Evolutionary conservation across 2,888 invertebrate species (phyloP), one percentile per base, ranked within the genome.

Genomic region (Cerastoderma edule): DNA sequence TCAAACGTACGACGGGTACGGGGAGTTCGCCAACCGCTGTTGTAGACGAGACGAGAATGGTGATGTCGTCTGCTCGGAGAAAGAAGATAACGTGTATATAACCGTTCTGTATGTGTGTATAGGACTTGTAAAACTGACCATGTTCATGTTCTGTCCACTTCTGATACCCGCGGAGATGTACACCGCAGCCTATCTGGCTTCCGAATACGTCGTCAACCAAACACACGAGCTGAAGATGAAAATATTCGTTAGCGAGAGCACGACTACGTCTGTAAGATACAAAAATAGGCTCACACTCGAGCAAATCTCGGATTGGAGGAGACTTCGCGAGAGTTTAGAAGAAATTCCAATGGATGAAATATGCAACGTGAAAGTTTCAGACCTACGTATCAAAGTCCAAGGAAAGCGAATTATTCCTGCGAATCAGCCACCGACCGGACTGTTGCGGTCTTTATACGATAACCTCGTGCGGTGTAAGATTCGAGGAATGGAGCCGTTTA

Each of bases 401-500:
- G 89, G 89, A 4, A 89, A 90, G 48, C 68, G 89, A 50, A 86
- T 90, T 22, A 87, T 91, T 35, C 86, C 89, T 2, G 89, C 89
- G 32, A 89, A 89, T 63, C 88, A 88, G 33, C 89, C 90, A 1
- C 89, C 90, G 1, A 89, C 89, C 0, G 91, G 91, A 1, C 74
- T 90, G 5, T 63, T 90, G 27, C 81, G 87, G n/a, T 88, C 89
- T 0, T 63, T 89, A 1, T 90, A 88, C 60, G 89, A 89, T 67
- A 90, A 89, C 75, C 66, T 90, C 5, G 71, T 90, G 54, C 83
- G 89, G 3, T 92, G 92, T 73, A 91, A 91, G 76, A 81, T 92
- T 0, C 85, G 88, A 64, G 79, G 87, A 3, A 69, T 91, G 0
- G 87, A 88, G 6, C 91, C 92, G 0, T 92, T 92, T 72, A 83